phyloP scores from a whole-genome alignment of 2,888 invertebrate species.

The Chalcosyrphus nemorum region DNA sequence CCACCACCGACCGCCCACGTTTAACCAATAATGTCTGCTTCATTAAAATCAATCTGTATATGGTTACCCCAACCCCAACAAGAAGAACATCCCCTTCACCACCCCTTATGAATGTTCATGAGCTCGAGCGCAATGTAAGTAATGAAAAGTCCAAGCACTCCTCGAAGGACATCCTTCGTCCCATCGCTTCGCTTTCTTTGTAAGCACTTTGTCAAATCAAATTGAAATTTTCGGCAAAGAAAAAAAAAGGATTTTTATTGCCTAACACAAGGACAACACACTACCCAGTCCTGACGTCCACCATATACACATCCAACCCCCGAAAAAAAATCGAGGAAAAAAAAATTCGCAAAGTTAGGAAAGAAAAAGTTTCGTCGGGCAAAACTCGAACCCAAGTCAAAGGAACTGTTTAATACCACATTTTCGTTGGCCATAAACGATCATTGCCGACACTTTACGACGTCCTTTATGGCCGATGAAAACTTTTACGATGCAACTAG shows the following conservation, averaged over 20 bases:
- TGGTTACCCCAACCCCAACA: conserved; percentile 25
- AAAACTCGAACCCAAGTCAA: conserved; percentile 48
- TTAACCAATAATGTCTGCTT: conserved; percentile 64
- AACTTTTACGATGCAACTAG: conserved; percentile 72
- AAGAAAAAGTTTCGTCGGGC: conserved; percentile 33
- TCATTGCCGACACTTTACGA: conserved; percentile 76
- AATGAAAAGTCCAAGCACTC: conserved; percentile 57
- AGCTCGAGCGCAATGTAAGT: conserved; percentile 50
- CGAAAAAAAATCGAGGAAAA: too few species aligned
- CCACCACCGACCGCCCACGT: conserved; percentile 3
- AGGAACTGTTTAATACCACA: conserved; percentile 72
- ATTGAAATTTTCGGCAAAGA: conserved; percentile 77
- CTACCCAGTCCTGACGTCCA: background rate
- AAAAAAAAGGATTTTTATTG: conserved; percentile 72
- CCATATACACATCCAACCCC: conserved; percentile 17
- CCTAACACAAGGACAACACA: conserved; percentile 41
- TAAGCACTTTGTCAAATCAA: conserved; percentile 76
- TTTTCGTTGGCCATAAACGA: conserved; percentile 75
- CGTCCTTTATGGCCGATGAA: conserved; percentile 74
- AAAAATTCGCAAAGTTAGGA: conserved; percentile 27
- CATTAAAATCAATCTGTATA: conserved; percentile 69
- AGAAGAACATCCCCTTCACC: conserved; percentile 11
- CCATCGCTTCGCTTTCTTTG: conserved; percentile 50
- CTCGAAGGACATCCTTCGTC: conserved; percentile 34
- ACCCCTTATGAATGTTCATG: conserved; percentile 66